A percentile compares a stretch with the other conserved stretches of the same genome.
Conservation (phyloP, 2,888 invertebrate species). For the Drosophila borborema region DNA sequence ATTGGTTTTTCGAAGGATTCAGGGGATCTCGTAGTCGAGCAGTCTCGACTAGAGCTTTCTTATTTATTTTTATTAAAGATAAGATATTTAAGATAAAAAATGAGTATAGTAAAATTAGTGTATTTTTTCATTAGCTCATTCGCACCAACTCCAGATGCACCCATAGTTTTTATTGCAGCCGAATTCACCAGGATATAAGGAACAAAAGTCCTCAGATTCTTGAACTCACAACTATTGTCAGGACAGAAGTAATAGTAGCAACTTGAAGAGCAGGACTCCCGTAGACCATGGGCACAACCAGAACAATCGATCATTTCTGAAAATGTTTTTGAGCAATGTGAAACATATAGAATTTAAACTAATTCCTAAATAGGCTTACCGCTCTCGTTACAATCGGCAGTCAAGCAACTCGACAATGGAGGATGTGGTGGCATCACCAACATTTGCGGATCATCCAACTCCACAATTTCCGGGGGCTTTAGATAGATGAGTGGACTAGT, state of each 20-base stretch:
- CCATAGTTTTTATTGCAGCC: constrained; percentile 70
- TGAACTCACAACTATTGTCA: constrained; percentile 52
- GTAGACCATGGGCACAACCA: constrained; percentile 63
- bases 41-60: no score
- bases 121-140: background rate
- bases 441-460: constrained; percentile 42
- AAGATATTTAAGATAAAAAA: no score
- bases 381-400: constrained; percentile 53
- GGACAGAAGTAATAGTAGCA: constrained; percentile 77
- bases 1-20: no score
- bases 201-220: constrained; percentile 65
- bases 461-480: constrained; percentile 57
- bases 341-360: background rate
- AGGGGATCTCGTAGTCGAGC: no score
- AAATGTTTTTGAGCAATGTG: background rate
- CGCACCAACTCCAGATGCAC: constrained; percentile 77
- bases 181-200: constrained; percentile 64
- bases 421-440: constrained; percentile 80
- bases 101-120: no score
- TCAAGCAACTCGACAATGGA: constrained; percentile 57
- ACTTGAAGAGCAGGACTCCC: constrained; percentile 63
- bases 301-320: constrained; percentile 71
- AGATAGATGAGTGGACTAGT: constrained; percentile 61
- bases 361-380: constrained; percentile 38
- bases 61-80: background rate